Conservation (phyloP, 1,140 invertebrate genomes). For the Battus philenor region DNA sequence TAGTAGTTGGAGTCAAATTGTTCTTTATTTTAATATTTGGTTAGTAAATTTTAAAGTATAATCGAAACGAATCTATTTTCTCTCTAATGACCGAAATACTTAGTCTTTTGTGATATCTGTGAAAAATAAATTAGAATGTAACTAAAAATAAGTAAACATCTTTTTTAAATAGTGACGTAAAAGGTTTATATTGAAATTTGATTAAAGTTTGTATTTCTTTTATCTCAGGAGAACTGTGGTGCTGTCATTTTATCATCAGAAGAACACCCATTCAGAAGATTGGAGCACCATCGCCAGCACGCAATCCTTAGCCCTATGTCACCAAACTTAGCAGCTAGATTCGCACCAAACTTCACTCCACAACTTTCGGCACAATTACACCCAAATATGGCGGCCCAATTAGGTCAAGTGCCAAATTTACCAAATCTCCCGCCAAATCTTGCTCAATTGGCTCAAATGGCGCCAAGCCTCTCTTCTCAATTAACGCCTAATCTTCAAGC, state of each 20-base stretch:
- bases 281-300: slow-evolving; percentile 95
- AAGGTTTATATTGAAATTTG: neutral
- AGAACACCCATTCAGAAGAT: slow-evolving; percentile 89
- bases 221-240: slow-evolving; percentile 87
- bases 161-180: too few species aligned
- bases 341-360: slow-evolving; percentile 63
- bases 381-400: slow-evolving; percentile 65
- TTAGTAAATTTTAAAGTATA: too few species aligned
- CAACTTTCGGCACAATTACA: slow-evolving; percentile 64
- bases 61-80: too few species aligned
- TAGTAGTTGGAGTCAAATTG: too few species aligned
- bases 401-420: slow-evolving; percentile 59
- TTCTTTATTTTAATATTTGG: too few species aligned
- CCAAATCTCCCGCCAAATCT: slow-evolving; percentile 62
- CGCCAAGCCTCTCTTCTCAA: slow-evolving; percentile 71
- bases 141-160: too few species aligned
- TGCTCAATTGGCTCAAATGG: slow-evolving; percentile 66
- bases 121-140: too few species aligned
- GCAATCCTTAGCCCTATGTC: slow-evolving; percentile 77
- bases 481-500: slow-evolving; percentile 62
- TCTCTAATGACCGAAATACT: too few species aligned
- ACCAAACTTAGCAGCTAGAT: slow-evolving; percentile 76
- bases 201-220: slow-evolving; percentile 3
- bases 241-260: slow-evolving; percentile 87
- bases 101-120: too few species aligned